A percentile compares a stretch with the other conserved stretches of the same genome.
These are phyloP conservation scores for Atherinomorus stipes DNA, from an alignment of 2,113 vertebrate species.

Conservation along the genomic window DNA sequence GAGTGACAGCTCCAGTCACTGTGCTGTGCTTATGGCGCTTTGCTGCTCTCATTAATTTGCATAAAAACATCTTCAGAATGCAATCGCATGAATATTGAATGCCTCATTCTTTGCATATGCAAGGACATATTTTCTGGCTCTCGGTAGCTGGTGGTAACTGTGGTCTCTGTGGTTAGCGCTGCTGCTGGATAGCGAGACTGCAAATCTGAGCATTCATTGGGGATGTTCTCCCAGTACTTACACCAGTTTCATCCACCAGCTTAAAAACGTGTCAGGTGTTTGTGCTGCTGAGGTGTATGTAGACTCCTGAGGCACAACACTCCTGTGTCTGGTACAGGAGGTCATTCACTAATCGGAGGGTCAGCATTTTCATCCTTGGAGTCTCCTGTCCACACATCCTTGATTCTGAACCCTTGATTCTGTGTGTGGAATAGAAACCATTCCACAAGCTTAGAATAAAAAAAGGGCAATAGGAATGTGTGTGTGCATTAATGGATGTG, in stretches of 20 bases:
- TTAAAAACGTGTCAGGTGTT: not conserved
- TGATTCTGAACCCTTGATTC: not conserved
- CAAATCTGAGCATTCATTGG: not conserved
- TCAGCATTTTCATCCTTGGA: not conserved
- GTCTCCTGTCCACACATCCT: not conserved
- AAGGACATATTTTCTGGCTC: conserved; percentile 11
- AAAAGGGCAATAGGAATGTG: not conserved
- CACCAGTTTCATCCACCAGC: not conserved
- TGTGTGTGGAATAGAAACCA: not conserved
- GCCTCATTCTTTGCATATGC: conserved; percentile 38
- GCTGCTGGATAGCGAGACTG: conserved; percentile 3
- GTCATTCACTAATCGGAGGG: not conserved
- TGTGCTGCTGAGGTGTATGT: not conserved
- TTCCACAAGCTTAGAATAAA: not conserved
- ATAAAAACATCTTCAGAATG: conserved; percentile 53
- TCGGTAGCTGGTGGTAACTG: conserved; percentile 9
- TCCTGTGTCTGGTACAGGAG: not conserved
- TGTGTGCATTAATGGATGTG: not conserved
- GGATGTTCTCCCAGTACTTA: not conserved
- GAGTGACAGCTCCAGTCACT: conserved; percentile 46
- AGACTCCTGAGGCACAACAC: not conserved
- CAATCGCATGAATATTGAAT: conserved; percentile 39
- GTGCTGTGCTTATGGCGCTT: conserved; percentile 44
- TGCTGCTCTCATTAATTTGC: conserved; percentile 45
- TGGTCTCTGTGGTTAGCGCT: not conserved